Evolutionary conservation across 2,797 vertebrate genomes (phyloP).

Genomic region (Sibirionetta formosa): DNA sequence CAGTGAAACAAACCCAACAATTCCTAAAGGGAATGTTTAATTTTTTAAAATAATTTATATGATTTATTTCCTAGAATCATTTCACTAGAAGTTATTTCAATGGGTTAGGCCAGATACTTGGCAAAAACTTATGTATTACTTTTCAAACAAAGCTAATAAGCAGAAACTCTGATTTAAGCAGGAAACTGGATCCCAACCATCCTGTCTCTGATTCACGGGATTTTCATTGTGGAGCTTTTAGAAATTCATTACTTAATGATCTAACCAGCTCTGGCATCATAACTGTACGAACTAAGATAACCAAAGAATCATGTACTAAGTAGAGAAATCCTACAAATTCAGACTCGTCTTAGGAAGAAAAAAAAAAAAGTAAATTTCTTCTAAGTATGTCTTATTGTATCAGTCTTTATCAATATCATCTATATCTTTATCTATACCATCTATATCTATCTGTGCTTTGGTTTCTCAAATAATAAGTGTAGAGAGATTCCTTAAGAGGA

Average conservation of each 20-base stretch:
- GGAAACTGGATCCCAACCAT: not conserved
- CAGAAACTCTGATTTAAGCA: not conserved
- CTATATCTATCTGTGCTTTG: not conserved
- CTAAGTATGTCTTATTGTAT: not conserved
- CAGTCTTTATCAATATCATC: not conserved
- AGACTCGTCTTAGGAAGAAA: not conserved
- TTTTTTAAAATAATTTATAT: not conserved
- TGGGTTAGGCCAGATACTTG: not conserved
- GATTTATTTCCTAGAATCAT: not conserved
- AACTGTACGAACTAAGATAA: not conserved
- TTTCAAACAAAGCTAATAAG: not conserved
- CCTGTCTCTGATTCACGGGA: not conserved
- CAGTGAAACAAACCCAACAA: not conserved
- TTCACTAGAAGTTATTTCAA: not conserved
- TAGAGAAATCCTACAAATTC: not conserved
- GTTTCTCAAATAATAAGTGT: not conserved
- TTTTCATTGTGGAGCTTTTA: not conserved
- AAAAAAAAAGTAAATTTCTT: not conserved
- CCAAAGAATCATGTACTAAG: not conserved
- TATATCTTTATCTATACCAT: not conserved
- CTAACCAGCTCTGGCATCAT: not conserved
- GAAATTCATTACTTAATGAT: not conserved
- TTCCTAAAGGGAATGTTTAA: not conserved
- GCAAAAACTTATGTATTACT: not conserved
- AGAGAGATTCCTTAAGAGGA: not conserved